Conservation (phyloP, 2,113 vertebrate species). For the Canis aureus region DNA sequence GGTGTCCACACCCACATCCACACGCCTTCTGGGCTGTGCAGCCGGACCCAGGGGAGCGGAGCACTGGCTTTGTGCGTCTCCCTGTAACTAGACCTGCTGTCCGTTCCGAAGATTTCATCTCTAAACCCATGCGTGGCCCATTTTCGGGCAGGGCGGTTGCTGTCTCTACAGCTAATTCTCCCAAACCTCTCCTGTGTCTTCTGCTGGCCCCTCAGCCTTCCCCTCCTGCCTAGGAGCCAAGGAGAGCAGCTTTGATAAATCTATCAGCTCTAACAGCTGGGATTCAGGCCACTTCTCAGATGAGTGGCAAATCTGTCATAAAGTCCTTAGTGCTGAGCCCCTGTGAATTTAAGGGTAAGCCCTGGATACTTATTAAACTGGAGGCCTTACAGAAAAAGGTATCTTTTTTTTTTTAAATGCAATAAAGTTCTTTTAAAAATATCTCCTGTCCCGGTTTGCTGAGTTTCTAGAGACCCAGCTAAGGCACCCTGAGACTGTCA, state of each 20-base stretch:
- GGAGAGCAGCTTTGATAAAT: constrained; percentile 65
- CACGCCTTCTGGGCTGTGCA: rapidly evolving
- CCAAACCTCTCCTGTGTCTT: not conserved
- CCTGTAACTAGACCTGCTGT: not conserved
- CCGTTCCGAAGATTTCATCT: not conserved
- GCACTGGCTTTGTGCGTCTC: rapidly evolving
- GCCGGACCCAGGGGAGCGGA: rapidly evolving
- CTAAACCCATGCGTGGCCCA: not conserved
- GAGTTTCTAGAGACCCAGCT: constrained; percentile 63
- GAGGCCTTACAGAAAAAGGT: constrained; percentile 46
- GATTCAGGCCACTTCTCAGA: constrained; percentile 76
- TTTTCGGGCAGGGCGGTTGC: not conserved
- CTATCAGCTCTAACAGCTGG: constrained; percentile 52
- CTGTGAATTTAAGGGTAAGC: constrained; percentile 73
- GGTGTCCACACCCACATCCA: rapidly evolving
- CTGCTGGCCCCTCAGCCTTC: not conserved
- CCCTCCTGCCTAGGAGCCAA: not conserved
- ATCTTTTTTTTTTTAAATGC: constrained; percentile 46
- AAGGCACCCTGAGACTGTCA: not conserved
- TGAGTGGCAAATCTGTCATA: constrained; percentile 73
- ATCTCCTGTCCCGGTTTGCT: constrained; percentile 55
- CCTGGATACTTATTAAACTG: constrained; percentile 72
- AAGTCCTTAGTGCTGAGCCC: constrained; percentile 79
- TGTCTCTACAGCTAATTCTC: not conserved
- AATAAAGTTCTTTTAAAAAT: constrained; percentile 69